These are phyloP conservation scores for Papilio machaon DNA, from an alignment of 1,140 invertebrate species.

Conservation along the genomic window DNA sequence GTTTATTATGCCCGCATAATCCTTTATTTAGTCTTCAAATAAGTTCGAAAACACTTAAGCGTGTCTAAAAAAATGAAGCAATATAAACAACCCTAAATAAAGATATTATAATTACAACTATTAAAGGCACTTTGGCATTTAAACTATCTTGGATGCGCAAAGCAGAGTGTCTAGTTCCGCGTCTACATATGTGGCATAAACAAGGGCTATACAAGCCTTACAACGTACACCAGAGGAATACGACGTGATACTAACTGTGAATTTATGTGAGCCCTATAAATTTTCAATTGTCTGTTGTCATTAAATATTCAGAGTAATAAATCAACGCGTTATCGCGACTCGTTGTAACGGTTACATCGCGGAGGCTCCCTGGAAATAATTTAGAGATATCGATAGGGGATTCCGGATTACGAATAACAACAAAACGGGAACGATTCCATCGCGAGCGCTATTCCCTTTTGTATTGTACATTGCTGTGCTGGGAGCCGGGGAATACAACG, in stretches of 20 bases:
- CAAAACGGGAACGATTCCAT: conserved; percentile 57
- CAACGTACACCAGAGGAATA: conserved; percentile 61
- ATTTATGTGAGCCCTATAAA: conserved; percentile 77
- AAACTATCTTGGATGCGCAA: conserved; percentile 17
- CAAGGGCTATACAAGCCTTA: conserved; percentile 54
- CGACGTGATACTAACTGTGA: conserved; percentile 66
- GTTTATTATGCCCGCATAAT: no score
- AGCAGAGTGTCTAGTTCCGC: conserved; percentile 31
- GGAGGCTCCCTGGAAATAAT: conserved; percentile 69
- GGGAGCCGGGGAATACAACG: not conserved
- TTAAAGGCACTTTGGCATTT: conserved; percentile 25
- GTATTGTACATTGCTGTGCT: conserved; percentile 28
- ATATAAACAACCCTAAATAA: not conserved
- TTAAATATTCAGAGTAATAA: conserved; percentile 78
- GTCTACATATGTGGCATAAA: conserved; percentile 58
- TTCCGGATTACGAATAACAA: conserved; percentile 57
- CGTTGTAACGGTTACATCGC: conserved; percentile 71
- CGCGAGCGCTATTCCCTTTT: conserved; percentile 41
- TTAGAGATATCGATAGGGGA: conserved; percentile 72
- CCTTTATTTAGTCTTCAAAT: no score
- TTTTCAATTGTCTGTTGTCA: conserved; percentile 79
- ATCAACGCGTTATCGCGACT: conserved; percentile 75
- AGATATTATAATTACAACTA: conserved; percentile 12
- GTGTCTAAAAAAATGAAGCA: not conserved
- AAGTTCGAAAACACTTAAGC: not conserved